These are phyloP conservation scores for Marronus borbonicus DNA, from an alignment of 2,888 invertebrate genomes.

Conservation along the genomic window DNA sequence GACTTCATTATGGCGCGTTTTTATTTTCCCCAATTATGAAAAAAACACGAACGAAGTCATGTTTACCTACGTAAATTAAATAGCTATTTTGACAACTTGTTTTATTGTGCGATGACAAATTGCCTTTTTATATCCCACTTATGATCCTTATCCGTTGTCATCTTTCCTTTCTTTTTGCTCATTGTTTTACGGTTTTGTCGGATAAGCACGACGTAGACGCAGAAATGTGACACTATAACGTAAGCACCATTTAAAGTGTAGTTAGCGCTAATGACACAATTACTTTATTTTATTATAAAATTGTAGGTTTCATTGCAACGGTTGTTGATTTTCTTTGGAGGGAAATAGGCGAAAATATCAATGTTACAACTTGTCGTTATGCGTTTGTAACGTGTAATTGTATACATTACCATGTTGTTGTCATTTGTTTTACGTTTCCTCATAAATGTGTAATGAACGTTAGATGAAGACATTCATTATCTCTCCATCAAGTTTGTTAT, in stretches of 20 bases:
- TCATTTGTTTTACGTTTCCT: constrained; percentile 33
- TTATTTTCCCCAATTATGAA: constrained; percentile 42
- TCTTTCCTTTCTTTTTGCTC: constrained; percentile 39
- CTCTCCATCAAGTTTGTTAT: constrained; percentile 4
- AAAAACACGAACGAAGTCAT: constrained; percentile 25
- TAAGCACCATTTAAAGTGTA: constrained; percentile 55
- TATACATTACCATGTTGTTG: constrained; percentile 23
- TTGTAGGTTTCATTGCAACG: constrained; percentile 42
- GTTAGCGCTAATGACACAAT: constrained; percentile 55
- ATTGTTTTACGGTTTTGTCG: constrained; percentile 55
- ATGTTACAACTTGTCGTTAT: constrained; percentile 20
- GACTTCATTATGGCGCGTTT: constrained; percentile 48
- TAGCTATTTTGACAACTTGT: constrained; percentile 62
- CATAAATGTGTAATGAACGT: constrained; percentile 16
- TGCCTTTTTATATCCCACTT: constrained; percentile 61
- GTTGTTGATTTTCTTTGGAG: constrained; percentile 7
- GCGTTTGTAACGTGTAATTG: constrained; percentile 13
- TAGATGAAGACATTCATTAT: constrained; percentile 10
- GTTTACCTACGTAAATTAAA: constrained; percentile 59
- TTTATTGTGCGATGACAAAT: constrained; percentile 62
- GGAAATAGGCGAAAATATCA: constrained; percentile 26
- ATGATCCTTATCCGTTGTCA: constrained; percentile 48
- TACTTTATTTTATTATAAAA: constrained; percentile 52
- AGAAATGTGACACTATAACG: constrained; percentile 49
- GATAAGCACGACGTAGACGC: constrained; percentile 34